Evolutionary conservation across 2,113 vertebrate genomes (phyloP), one percentile per base, ranked within the genome.

Genomic region (Phalacrocorax pelagicus): DNA sequence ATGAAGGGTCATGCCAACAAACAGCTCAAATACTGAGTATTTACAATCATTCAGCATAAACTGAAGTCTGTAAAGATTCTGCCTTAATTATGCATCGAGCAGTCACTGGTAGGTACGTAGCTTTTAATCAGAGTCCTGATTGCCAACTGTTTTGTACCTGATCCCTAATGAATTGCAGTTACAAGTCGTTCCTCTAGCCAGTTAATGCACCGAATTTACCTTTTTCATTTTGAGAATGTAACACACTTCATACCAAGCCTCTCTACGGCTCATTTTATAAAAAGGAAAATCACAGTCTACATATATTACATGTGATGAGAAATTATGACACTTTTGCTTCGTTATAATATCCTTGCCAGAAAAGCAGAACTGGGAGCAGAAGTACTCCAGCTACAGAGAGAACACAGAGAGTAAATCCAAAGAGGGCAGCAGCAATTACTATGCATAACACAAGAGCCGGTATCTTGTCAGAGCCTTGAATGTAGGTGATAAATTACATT

Each of bases 401-500:
- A 90, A 81, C 34, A 87, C 12, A 16, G 51, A 72, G 26, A 59
- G 52, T 46, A 93, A 83, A 91, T 92, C 72, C 72, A 84, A 86
- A 91, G 77, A 90, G 90, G 61, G 69, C 88, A 96, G 86, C 69
- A 77, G 86, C 78, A 88, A 94, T 94, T 95, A 85, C 79, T 94
- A 96, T 96, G 91, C 73, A 71, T 84, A 93, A 97, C 94, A 70
- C 66, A 81, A 78, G 74, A 92, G 75, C 34, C 4, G 5, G 58
- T 85, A 61, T 95, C 94, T 95, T 93, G 94, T 93, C 96, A 97
- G 89, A 90, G 66, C 49, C 89, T 80, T 6, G 70, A 93, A 84
- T 13, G 38, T 34, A 96, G 67, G 81, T 97, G 95, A 97, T 96
- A 96, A 97, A 97, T 94, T 96, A 88, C 80, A 66, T 81, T 69